phyloP scores from a whole-genome alignment of 1,140 invertebrate species.

The Diabrotica undecimpunctata region DNA sequence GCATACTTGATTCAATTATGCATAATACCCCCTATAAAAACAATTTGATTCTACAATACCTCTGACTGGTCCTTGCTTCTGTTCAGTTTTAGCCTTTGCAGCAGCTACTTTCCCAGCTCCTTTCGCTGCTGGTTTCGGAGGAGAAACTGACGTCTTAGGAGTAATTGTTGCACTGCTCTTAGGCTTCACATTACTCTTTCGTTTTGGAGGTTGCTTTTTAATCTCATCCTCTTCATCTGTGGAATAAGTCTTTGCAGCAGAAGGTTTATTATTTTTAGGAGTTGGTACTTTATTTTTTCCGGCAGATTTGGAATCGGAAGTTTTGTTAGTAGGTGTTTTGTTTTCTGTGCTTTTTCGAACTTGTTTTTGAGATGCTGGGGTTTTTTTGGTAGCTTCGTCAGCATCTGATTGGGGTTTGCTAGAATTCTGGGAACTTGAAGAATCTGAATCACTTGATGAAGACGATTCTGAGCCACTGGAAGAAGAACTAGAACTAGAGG shows the following conservation, averaged over 20 bases:
- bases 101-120: constrained; percentile 44
- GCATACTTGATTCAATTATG: too few relatives aligned
- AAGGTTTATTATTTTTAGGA: constrained; percentile 46
- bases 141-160: constrained; percentile 47
- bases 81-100: constrained; percentile 12
- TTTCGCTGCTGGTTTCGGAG: constrained; percentile 56
- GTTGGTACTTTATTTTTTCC: constrained; percentile 44
- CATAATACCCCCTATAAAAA: too few relatives aligned
- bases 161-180: constrained; percentile 49
- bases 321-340: constrained; percentile 38
- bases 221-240: constrained; percentile 55
- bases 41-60: neutral
- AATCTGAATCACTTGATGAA: constrained; percentile 62
- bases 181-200: constrained; percentile 45
- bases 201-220: constrained; percentile 45
- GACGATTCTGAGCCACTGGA: constrained; percentile 67
- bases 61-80: constrained; percentile 17
- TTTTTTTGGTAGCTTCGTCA: constrained; percentile 52
- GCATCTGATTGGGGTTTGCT: constrained; percentile 48
- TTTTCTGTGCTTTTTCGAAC: constrained; percentile 46
- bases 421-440: constrained; percentile 49
- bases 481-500: constrained; percentile 61
- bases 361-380: constrained; percentile 45
- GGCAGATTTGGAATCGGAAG: constrained; percentile 21
- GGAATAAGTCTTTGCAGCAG: constrained; percentile 38